A percentile compares a stretch with the other conserved stretches of the same genome.
These are phyloP conservation scores for Campylorhamphus procurvoides DNA, from an alignment of 2,113 vertebrate species.

Conservation along the genomic window DNA sequence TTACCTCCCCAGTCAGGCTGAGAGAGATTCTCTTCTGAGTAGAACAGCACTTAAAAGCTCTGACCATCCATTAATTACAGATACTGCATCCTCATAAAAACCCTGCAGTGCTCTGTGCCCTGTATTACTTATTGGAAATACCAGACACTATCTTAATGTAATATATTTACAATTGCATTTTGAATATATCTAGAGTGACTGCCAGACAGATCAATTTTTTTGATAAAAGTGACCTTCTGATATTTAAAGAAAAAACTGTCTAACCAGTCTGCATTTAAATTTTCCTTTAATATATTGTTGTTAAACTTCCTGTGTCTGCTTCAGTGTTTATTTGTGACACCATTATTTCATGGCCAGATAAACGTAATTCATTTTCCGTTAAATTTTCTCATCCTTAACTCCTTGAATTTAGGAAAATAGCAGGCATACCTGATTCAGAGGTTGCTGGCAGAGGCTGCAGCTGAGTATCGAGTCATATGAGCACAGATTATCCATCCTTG, in stretches of 20 bases:
- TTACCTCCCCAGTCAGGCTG: background rate
- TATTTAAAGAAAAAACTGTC: background rate
- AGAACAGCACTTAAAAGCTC: background rate
- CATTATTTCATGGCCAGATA: background rate
- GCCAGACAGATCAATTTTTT: slow-evolving; percentile 8
- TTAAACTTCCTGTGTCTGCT: background rate
- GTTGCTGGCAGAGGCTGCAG: background rate
- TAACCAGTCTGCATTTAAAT: slow-evolving; percentile 1
- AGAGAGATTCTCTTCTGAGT: background rate
- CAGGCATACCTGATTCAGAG: background rate
- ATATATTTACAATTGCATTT: slow-evolving; percentile 31
- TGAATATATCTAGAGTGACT: background rate
- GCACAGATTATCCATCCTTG: background rate
- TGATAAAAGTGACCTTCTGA: background rate
- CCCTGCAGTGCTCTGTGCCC: background rate
- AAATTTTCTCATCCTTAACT: slow-evolving; percentile 1
- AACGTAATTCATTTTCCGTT: background rate
- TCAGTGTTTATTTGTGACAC: background rate
- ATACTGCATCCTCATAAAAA: background rate
- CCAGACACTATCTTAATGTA: background rate
- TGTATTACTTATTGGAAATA: background rate
- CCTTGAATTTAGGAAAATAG: background rate
- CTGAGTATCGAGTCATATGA: background rate
- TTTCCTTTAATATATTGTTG: background rate
- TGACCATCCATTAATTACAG: background rate